phyloP scores from a whole-genome alignment of 2,888 invertebrate species.

The Serripes groenlandicus region DNA sequence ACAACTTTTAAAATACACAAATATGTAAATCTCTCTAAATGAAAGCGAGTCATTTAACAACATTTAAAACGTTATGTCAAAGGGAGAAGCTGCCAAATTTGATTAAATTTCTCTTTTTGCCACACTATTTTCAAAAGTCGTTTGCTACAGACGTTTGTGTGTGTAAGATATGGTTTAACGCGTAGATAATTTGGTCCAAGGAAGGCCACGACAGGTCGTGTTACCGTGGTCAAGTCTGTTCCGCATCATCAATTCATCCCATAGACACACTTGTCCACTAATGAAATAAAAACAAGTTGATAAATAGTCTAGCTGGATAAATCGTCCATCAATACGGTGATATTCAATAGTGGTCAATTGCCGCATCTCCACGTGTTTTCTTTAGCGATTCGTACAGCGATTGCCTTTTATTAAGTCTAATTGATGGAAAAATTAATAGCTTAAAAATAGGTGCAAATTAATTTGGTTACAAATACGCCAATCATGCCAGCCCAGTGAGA shows the following conservation, averaged over 20 bases:
- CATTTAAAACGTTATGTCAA: too few relatives aligned
- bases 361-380: constrained; percentile 61
- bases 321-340: constrained; percentile 46
- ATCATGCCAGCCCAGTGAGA: constrained; percentile 54
- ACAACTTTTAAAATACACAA: too few relatives aligned
- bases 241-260: constrained; percentile 57
- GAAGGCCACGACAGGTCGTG: constrained; percentile 4
- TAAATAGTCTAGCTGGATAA: constrained; percentile 55
- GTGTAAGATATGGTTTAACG: too few relatives aligned
- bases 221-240: constrained; percentile 23
- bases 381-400: constrained; percentile 59
- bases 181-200: too few relatives aligned
- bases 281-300: constrained; percentile 71
- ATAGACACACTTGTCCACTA: constrained; percentile 58
- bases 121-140: too few relatives aligned
- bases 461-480: constrained; percentile 67
- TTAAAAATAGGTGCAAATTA: constrained; percentile 67
- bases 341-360: constrained; percentile 65
- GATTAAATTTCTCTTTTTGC: too few relatives aligned
- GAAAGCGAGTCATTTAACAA: too few relatives aligned
- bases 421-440: constrained; percentile 71
- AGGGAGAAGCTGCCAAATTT: too few relatives aligned
- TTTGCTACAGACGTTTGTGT: too few relatives aligned
- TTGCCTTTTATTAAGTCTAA: constrained; percentile 67
- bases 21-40: too few relatives aligned